Evolutionary conservation across 2,113 vertebrate species (phyloP), one percentile per base, ranked within the genome.

Genomic region (Theristicus caerulescens): DNA sequence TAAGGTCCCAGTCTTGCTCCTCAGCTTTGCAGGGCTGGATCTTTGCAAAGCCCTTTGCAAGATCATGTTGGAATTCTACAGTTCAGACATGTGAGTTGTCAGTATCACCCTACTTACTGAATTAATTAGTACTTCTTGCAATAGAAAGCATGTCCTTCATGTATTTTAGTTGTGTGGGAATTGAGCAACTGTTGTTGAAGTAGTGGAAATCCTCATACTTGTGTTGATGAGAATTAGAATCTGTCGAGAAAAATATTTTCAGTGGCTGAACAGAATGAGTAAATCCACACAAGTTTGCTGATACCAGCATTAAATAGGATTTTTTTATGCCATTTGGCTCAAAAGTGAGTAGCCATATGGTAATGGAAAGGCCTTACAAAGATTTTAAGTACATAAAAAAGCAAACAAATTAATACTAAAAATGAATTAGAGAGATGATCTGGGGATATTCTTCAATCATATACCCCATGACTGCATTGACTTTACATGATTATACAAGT

Each of bases 181-280:
- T 88, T 80, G 67, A 82, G 61, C 90, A 96, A 58, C 73, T 80
- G 19, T 55, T 86, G 51, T 79, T 83, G 76, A 82, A 80, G 46
- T 80, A 77, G 78, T 88, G 82, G 88, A 95, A 90, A 88, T 77
- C 29, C 16, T 90, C 51, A 72, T 92, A 13, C 21, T 94, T 89
- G 4, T 40, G 61, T 69, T 58, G 34, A 61, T 85, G 81, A 82
- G 61, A 61, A 69, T 59, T 84, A 79, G 62, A 79, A 38, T 83
- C 51, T 71, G 15, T 77, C 72, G 71, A 93, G 88, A 64, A 89
- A 96, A 87, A 69, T 74, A 57, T 36, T 76, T 87, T 93, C 42
- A 49, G 46, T 90, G 85, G 27, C 62, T 86, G 58, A 91, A 62
- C 7, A 80, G 42, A 83, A 70, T 70, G 40, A 93, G 18, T 66